A percentile compares a stretch with the other conserved stretches of the same genome.
Evolutionary conservation across 64 coral and sea anemone genomes (phyloP).

Genomic region (Stichodactyla helianthus): DNA sequence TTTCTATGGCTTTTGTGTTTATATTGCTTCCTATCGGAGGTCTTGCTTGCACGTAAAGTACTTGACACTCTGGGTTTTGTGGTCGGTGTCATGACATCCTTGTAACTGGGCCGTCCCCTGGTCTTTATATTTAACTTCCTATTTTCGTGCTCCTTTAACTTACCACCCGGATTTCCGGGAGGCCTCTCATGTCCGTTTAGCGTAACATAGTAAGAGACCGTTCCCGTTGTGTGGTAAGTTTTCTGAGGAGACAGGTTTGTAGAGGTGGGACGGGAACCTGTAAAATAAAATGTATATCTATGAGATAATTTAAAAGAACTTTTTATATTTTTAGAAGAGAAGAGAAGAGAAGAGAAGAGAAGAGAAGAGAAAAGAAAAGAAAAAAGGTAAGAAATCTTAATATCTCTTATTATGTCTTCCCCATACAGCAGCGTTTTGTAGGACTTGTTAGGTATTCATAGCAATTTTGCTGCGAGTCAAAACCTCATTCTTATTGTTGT

Average conservation of each 20-base stretch:
- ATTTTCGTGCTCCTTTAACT: background rate
- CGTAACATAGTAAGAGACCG: constrained; percentile 99
- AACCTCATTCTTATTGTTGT: too few species aligned
- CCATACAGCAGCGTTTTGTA: too few species aligned
- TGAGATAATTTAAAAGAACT: background rate
- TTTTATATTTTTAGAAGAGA: too few species aligned
- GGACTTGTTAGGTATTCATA: too few species aligned
- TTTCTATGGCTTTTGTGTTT: background rate
- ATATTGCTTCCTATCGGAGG: background rate
- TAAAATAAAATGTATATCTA: background rate
- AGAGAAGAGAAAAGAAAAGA: too few species aligned
- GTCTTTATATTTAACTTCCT: background rate
- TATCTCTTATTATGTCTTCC: too few species aligned
- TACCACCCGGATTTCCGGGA: constrained; percentile 49
- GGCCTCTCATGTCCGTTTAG: constrained; percentile 91
- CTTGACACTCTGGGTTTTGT: background rate
- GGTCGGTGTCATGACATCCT: background rate
- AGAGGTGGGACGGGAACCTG: background rate
- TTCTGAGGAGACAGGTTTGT: constrained; percentile 20
- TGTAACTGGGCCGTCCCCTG: background rate
- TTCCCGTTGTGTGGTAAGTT: constrained; percentile 56
- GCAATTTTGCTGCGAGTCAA: too few species aligned
- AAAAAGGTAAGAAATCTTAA: too few species aligned
- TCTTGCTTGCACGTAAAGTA: background rate
- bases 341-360: too few species aligned